Percentiles rank a stretch among this genome's conserved stretches.
Evolutionary conservation across 2,113 vertebrate species (phyloP).

Genomic region (Panthera tigris): DNA sequence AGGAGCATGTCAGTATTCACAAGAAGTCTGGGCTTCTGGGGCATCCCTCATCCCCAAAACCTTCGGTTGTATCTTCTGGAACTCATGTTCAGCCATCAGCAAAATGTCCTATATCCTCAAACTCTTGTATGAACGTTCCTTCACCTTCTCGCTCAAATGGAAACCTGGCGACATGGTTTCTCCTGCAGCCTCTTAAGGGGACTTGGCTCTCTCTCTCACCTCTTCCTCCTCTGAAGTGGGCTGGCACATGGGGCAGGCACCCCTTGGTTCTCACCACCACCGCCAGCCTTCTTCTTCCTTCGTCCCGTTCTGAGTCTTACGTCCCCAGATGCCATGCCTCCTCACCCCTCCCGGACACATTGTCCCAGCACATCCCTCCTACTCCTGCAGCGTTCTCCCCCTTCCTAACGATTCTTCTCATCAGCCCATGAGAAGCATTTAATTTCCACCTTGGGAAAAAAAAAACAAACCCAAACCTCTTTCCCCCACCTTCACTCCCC

Average conservation of each 20-base stretch:
- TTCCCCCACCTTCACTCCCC: not conserved
- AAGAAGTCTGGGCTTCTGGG: not conserved
- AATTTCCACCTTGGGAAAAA: not conserved
- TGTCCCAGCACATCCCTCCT: not conserved
- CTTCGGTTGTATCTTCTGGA: not conserved
- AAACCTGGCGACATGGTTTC: not conserved
- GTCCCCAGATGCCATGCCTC: not conserved
- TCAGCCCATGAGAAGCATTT: not conserved
- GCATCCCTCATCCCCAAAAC: not conserved
- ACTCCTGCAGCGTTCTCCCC: not conserved
- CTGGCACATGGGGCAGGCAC: not conserved
- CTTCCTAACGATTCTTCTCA: not conserved
- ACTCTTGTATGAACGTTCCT: not conserved
- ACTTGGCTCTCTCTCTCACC: fast-evolving
- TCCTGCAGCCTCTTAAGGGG: not conserved
- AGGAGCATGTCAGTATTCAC: not conserved
- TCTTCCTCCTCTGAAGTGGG: too few species aligned
- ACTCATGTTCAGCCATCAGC: not conserved
- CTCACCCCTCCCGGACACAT: fast-evolving
- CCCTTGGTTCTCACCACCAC: not conserved
- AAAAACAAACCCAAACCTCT: not conserved
- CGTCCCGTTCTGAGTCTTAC: not conserved
- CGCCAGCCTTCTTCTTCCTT: not conserved
- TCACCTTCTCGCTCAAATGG: not conserved
- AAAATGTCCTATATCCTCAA: not conserved